Evolutionary conservation across 2,888 invertebrate genomes (phyloP).

Genomic region (Troides helena): DNA sequence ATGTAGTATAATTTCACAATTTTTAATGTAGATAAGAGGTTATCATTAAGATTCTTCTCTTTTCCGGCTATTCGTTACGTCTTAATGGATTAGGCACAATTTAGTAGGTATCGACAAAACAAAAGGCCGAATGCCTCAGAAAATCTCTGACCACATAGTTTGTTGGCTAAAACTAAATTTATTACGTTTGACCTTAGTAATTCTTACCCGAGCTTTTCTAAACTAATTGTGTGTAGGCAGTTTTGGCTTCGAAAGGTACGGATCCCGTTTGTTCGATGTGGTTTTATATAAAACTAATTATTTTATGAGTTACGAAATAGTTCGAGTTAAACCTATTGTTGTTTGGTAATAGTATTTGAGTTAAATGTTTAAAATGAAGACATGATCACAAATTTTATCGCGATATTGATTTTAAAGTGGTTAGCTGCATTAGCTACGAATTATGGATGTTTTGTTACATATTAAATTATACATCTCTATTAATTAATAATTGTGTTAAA

Average conservation of each 20-base stretch:
- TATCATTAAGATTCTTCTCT: constrained; percentile 72
- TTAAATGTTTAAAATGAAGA: neutral
- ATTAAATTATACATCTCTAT: constrained; percentile 1
- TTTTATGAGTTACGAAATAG: constrained; percentile 75
- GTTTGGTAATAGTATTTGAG: neutral
- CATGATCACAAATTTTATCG: neutral
- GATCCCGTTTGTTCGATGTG: constrained; percentile 58
- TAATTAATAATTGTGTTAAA: neutral
- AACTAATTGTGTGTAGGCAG: constrained; percentile 68
- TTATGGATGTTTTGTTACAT: neutral
- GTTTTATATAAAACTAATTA: constrained; percentile 73
- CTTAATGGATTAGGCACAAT: constrained; percentile 77
- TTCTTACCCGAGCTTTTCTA: constrained; percentile 74
- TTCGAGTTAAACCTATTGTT: constrained; percentile 38
- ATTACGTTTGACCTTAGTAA: constrained; percentile 78
- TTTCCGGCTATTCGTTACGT: constrained; percentile 70
- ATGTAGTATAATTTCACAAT: constrained; percentile 60
- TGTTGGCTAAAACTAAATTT: constrained; percentile 77
- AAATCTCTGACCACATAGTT: constrained; percentile 76
- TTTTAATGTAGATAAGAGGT: constrained; percentile 72
- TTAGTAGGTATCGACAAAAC: constrained; percentile 76
- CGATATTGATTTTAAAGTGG: neutral
- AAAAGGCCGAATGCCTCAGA: constrained; percentile 67
- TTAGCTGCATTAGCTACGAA: neutral
- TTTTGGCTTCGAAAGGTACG: constrained; percentile 70